Evolutionary conservation across 2,797 vertebrate genomes (phyloP).

Genomic region (Sylvia borin): DNA sequence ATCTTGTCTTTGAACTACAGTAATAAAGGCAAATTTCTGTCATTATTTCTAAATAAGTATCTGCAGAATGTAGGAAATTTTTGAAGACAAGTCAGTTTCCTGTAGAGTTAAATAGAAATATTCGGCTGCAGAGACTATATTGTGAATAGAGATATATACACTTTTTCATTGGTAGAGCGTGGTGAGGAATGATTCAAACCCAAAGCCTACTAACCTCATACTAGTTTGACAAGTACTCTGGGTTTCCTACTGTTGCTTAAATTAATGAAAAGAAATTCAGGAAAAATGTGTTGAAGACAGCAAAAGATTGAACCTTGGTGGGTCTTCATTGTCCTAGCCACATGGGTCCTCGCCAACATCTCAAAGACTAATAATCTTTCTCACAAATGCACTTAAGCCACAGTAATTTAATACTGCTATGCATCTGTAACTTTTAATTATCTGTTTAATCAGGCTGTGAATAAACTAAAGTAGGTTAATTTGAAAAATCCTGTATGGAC

Average conservation of each 20-base stretch:
- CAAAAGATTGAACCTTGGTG: constrained; percentile 13
- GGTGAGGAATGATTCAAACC: neutral
- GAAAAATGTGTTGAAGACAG: constrained; percentile 12
- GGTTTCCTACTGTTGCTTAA: constrained; percentile 25
- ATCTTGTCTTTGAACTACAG: constrained; percentile 35
- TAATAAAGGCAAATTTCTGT: constrained; percentile 45
- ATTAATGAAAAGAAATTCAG: constrained; percentile 43
- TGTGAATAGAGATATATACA: neutral
- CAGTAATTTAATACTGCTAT: constrained; percentile 59
- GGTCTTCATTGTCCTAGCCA: neutral
- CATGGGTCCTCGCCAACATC: neutral
- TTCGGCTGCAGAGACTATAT: neutral
- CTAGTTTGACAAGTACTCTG: constrained; percentile 8
- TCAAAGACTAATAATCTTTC: constrained; percentile 27
- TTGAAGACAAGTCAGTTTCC: constrained; percentile 47
- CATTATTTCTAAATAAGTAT: constrained; percentile 56
- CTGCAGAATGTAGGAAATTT: constrained; percentile 32
- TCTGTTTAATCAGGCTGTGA: constrained; percentile 72
- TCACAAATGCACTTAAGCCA: constrained; percentile 44
- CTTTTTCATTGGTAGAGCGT: neutral
- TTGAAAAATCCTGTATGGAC: constrained; percentile 62
- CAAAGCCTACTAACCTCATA: neutral
- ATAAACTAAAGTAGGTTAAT: constrained; percentile 73
- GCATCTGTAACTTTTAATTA: constrained; percentile 75
- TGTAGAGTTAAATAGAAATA: constrained; percentile 54